A percentile compares a stretch with the other conserved stretches of the same genome.
Evolutionary conservation across 1,140 invertebrate genomes (phyloP).

Genomic region (Heterodera schachtii): DNA sequence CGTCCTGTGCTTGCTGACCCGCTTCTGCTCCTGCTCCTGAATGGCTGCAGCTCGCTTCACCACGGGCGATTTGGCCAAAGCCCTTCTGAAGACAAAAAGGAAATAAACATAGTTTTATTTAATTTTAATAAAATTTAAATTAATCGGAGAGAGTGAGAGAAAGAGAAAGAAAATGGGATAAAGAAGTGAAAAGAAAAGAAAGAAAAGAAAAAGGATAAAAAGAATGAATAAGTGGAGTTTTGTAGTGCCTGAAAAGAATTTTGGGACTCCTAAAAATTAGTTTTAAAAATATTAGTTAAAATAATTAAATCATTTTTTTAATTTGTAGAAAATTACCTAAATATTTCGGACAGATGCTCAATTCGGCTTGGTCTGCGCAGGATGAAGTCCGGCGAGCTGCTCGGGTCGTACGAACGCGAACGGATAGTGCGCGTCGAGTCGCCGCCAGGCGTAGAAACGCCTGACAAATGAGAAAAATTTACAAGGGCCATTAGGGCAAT

Average conservation of each 20-base stretch:
- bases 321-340: conserved; percentile 48
- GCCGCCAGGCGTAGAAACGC: conserved; percentile 31
- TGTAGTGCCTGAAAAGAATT: conserved; percentile 21
- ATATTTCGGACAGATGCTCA: conserved; percentile 64
- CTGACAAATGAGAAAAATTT: neutral
- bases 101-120: neutral
- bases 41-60: conserved; percentile 62
- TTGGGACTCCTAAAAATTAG: neutral
- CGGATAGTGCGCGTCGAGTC: conserved; percentile 56
- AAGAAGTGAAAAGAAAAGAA: no score
- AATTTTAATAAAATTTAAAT: conserved; percentile 22
- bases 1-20: conserved; percentile 62
- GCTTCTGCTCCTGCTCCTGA: conserved; percentile 59
- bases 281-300: no score
- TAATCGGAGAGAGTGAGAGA: conserved; percentile 27
- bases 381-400: conserved; percentile 50
- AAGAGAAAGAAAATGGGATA: neutral
- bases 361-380: conserved; percentile 60
- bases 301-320: no score
- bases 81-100: conserved; percentile 57
- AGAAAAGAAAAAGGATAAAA: conserved; percentile 24
- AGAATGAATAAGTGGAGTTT: conserved; percentile 18
- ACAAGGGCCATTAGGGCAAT: no score
- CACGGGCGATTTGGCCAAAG: conserved; percentile 65
- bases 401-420: conserved; percentile 62